These are phyloP conservation scores for Intellagama lesueurii DNA, from an alignment of 2,797 vertebrate species.

Conservation along the genomic window DNA sequence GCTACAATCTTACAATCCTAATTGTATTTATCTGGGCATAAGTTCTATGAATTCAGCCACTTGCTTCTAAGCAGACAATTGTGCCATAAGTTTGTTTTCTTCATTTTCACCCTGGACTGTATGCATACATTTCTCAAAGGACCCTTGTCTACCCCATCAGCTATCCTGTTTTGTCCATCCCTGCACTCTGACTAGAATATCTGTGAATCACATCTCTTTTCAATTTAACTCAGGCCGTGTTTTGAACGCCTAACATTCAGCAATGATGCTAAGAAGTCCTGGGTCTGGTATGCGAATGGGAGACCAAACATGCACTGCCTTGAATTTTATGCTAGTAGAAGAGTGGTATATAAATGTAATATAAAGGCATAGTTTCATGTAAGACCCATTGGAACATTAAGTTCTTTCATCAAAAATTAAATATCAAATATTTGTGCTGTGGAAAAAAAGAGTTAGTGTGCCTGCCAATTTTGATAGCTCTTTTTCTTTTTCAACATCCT, in stretches of 20 bases:
- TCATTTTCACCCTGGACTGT: background rate
- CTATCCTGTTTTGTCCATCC: background rate
- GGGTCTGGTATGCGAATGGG: background rate
- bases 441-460: background rate
- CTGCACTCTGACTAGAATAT: background rate
- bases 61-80: background rate
- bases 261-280: background rate
- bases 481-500: background rate
- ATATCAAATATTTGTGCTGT: background rate
- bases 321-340: background rate
- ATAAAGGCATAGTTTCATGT: background rate
- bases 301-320: background rate
- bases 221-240: background rate
- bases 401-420: background rate
- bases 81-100: background rate
- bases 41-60: background rate
- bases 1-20: background rate
- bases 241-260: background rate
- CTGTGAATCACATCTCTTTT: background rate
- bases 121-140: background rate
- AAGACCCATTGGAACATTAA: background rate
- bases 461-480: conserved; percentile 1
- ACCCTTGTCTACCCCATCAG: background rate
- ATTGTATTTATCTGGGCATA: background rate
- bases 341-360: background rate